phyloP scores from a whole-genome alignment of 2,797 vertebrate species.

The Platalea minor region DNA sequence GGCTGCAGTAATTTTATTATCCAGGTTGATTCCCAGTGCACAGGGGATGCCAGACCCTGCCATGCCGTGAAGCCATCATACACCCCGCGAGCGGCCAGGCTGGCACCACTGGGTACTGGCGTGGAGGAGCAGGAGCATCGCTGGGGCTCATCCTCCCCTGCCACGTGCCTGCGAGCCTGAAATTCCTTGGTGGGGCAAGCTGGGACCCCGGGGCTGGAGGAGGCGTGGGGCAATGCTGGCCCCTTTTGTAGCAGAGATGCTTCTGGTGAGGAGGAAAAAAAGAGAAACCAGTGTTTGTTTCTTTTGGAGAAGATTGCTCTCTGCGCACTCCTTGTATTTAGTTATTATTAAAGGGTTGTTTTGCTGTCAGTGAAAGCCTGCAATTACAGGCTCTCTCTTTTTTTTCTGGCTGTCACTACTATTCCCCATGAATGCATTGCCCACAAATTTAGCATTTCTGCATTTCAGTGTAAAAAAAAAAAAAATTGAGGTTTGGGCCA shows the following conservation, averaged over 20 bases:
- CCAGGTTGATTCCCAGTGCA: not conserved
- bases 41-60: not conserved
- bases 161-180: not conserved
- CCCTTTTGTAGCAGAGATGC: not conserved
- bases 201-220: not conserved
- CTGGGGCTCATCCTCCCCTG: not conserved
- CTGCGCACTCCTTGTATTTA: constrained; percentile 13
- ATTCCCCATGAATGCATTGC: constrained; percentile 18
- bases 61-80: rapidly evolving
- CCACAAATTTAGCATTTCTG: constrained; percentile 26
- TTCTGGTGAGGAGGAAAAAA: not conserved
- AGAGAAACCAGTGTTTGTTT: constrained; percentile 55
- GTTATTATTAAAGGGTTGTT: constrained; percentile 63
- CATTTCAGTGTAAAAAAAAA: not conserved
- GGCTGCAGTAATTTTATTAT: not conserved
- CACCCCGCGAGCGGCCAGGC: rapidly evolving
- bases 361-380: constrained; percentile 61
- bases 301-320: constrained; percentile 45
- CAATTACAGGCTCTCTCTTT: constrained; percentile 25
- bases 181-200: not conserved
- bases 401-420: constrained; percentile 27
- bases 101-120: rapidly evolving
- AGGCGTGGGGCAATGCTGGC: not conserved
- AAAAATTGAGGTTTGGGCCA: not conserved
- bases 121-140: not conserved